Conservation (phyloP, 2,797 vertebrate genomes). For the Philypnodon macrostomus region DNA sequence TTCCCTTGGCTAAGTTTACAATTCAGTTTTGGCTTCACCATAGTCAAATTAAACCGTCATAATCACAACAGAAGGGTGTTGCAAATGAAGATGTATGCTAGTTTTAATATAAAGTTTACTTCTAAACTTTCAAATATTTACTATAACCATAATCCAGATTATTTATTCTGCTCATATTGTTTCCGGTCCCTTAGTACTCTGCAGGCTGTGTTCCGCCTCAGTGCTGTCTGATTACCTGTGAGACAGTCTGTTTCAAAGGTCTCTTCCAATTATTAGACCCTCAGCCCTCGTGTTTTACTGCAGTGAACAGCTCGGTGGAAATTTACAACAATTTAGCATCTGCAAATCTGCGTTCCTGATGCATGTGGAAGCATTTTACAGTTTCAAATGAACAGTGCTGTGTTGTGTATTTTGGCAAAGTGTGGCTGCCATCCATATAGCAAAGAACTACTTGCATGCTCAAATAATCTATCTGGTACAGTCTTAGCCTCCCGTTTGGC, state of each 20-base stretch:
- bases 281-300: slow-evolving; percentile 1
- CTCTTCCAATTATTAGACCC: slow-evolving; percentile 9
- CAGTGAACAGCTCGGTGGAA: not conserved
- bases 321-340: not conserved
- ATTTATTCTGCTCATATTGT: not conserved
- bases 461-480: no score
- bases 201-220: not conserved
- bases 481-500: no score
- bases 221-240: slow-evolving; percentile 7
- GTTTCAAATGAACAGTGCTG: no score
- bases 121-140: no score
- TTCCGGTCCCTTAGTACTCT: not conserved
- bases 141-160: not conserved
- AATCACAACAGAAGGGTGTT: not conserved
- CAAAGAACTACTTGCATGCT: no score
- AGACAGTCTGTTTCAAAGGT: slow-evolving; percentile 13
- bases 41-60: not conserved
- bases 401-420: no score
- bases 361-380: no score
- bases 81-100: not conserved
- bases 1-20: not conserved
- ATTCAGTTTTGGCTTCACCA: not conserved
- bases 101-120: no score
- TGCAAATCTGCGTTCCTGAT: not conserved
- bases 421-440: no score